Base-by-base conservation (phyloP, 1,140 invertebrate species). In the Yoshiicerus persimilis region DNA sequence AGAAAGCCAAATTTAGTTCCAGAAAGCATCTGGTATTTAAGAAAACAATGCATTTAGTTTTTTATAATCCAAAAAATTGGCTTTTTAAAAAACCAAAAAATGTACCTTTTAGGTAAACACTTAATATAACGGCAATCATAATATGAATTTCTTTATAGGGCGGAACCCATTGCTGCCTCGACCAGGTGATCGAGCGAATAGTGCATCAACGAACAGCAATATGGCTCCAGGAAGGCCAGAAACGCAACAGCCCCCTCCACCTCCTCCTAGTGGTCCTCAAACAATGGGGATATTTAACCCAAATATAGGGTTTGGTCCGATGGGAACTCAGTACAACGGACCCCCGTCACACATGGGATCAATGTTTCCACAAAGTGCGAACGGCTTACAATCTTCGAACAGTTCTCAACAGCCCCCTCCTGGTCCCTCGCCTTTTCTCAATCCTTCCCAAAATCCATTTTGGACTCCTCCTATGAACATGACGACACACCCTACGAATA, bases 271-370 rank as follows among this genome's bases (percentile, higher is more conserved):
- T 1, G 88, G 80, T 20, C 41, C 70, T n/a, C 75, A 34, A 10
- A 84, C 85, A 1, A 87, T 89, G 66, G 90, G 84, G 23, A 30
- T 86, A 23, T 91, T 91, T 64, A 90, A 90, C 85, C 89, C 90
- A 34, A 90, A 90, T 34, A 36, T 89, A 36, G 90, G 90, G 0
- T 91, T 91, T 70, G 90, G 90, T 32, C 90, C 89, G 25, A 90
- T 90, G 89, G 90, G 89, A 66, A 47, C 88, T 16, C 86, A 91
- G 36, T 90, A 84, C 23, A 88, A 89, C 38, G 75, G 34, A 87
- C 88, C 86, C 10, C 25, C 64, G 3, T 8, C 39, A 0, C 38
- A 84, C 9, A 84, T 84, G 83, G 38, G 38, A 25, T 47, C 83
- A 16, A 56, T 47, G n/a, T 84, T 56, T 30, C 30, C 38, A 23